These are phyloP conservation scores for Caenorhabditis doughertyi DNA, from an alignment of 2,888 invertebrate species.

Conservation along the genomic window DNA sequence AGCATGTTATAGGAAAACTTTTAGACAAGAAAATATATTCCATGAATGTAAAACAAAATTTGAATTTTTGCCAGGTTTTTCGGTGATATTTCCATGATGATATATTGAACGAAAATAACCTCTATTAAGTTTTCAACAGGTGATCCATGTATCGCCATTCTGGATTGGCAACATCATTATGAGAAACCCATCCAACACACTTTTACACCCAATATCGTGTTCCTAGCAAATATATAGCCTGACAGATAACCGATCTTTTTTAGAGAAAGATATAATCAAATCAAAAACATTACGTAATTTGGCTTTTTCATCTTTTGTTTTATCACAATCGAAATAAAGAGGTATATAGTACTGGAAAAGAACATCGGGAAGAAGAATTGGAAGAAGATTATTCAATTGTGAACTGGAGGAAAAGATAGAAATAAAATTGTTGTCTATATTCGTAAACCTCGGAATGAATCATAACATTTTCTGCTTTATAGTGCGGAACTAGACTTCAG, in stretches of 20 bases:
- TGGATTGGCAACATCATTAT: constrained; percentile 46
- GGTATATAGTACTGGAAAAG: too few relatives aligned
- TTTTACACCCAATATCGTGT: constrained; percentile 34
- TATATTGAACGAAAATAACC: neutral
- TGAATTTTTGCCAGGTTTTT: too few relatives aligned
- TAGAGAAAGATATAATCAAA: constrained; percentile 26
- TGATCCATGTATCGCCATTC: constrained; percentile 22
- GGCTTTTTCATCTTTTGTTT: neutral
- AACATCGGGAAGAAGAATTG: too few relatives aligned
- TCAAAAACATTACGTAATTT: constrained; percentile 30
- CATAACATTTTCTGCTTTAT: constrained; percentile 25
- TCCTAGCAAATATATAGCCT: constrained; percentile 28
- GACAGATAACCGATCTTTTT: constrained; percentile 40
- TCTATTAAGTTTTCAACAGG: constrained; percentile 20
- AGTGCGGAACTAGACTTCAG: constrained; percentile 28
- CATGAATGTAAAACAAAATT: too few relatives aligned
- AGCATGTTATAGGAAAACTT: constrained; percentile 15
- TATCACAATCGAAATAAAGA: too few relatives aligned
- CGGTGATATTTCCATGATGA: too few relatives aligned
- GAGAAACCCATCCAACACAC: constrained; percentile 36
- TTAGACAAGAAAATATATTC: constrained; percentile 7
- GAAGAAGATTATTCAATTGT: neutral
- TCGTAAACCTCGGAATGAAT: constrained; percentile 22
- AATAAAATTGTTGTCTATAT: neutral
- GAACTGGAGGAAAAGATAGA: neutral